Evolutionary conservation across 2,113 vertebrate genomes (phyloP).

Genomic region (Carettochelys insculpta): DNA sequence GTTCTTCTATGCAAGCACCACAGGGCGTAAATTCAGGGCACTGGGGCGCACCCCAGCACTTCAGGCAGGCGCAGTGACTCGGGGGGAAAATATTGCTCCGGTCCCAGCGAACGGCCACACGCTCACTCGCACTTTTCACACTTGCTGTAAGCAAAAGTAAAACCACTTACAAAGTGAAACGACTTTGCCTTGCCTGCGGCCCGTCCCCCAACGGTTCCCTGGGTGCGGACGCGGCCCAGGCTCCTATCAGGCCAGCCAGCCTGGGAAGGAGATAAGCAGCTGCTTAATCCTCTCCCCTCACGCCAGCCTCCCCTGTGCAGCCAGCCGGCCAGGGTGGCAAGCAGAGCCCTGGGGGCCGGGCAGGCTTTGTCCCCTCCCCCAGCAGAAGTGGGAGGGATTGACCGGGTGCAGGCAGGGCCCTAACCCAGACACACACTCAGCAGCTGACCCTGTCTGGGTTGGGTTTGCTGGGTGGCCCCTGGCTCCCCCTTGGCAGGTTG

Average conservation of each 20-base stretch:
- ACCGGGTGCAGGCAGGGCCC: no score
- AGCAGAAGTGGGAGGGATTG: rapidly evolving
- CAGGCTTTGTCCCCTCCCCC: not conserved
- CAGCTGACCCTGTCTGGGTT: not conserved
- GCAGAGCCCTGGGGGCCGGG: not conserved
- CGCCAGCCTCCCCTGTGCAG: rapidly evolving
- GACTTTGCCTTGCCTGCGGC: not conserved
- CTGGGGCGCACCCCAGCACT: not conserved
- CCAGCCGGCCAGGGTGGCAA: no score
- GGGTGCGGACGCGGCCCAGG: not conserved
- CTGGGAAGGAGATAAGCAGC: not conserved
- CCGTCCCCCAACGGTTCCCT: not conserved
- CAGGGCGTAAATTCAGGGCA: not conserved
- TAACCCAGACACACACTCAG: not conserved
- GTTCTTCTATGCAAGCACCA: slow-evolving; percentile 25
- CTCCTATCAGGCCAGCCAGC: not conserved
- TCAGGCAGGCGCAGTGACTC: no score
- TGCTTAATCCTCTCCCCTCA: rapidly evolving
- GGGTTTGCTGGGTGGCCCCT: not conserved
- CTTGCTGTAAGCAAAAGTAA: no score
- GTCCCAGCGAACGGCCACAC: no score
- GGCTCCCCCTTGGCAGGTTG: not conserved
- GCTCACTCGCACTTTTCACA: no score
- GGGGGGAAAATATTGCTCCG: not conserved
- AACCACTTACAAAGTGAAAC: no score